Evolutionary conservation across 2,888 invertebrate species (phyloP), one percentile per base, ranked within the genome.

Genomic region (Ophioninae sp.): DNA sequence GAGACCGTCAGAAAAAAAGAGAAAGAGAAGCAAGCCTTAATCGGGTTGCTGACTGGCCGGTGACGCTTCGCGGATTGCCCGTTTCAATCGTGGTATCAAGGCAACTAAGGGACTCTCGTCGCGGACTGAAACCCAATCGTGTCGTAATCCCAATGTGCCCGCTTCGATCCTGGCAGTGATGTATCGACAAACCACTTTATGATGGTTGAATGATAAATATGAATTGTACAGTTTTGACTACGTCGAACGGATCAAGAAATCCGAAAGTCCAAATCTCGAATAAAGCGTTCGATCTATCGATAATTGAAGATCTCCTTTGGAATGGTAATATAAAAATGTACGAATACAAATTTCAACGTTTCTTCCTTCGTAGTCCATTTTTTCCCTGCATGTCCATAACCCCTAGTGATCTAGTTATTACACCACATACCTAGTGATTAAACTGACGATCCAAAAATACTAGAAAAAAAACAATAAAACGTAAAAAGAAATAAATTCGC

Each of bases 1-100:
- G 99, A 99, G 87, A 95, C 97, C 0, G 99, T 99, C 0, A 95
- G 97, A 86, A 99, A 98, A 94, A 99, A 99, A 93, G 98, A 98
- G 91, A 98, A 98, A 89, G 98, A 99, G 90, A 99, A 99, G 91
- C 96, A 97, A 80, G 96, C 97, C 0, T 94, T 99, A 7, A 95
- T 97, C 87, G 96, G 95, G 85, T 93, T 96, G 86, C 93, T 96
- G 69, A 96, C 96, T 89, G 94, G 95, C 0, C 95, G 95, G 87
- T 90, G 90, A 91, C 85, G 86, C 67, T 58, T 68, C 39, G 5
- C 17, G 61, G 63, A 9, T 30, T 22, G 1, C 17, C 2, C 1
- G 20, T 65, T 37, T 20, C 37, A 10, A 1, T 10, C n/a, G 30
- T 23, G 22, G 17, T n/a, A 13, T 10, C 39, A 13, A 30, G n/a